Base-by-base conservation (phyloP, 92 coral and sea anemone species). In the Palythoa heliodiscus region DNA sequence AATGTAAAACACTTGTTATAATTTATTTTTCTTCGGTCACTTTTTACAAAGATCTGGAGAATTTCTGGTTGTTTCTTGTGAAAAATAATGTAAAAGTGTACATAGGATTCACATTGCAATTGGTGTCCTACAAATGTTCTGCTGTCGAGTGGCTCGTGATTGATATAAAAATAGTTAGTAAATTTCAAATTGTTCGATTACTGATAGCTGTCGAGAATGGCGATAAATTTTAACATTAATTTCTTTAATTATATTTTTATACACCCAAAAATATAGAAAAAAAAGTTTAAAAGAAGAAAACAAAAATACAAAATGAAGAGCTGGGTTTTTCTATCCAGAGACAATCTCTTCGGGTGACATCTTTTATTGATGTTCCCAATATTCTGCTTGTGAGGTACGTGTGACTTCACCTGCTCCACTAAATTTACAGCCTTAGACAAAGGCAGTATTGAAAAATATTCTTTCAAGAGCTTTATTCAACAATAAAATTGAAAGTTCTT, bases 401-500 rank as follows among this genome's bases (percentile, higher is more conserved):
- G 84, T 47, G 84, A 80, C 84, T 68, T 64, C 70, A 66, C 61
- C 37, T 11, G 40, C 39, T 19, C 23, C 3, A 66, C 52, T 60
- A 80, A 66, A 13, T 63, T 12, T 29, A 80, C 43, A 80, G 72
- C 64, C 84, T 66, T 80, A 23, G 20, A 64, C 22, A 6, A 19
- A 80, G 58, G 70, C 66, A 5, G 52, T 80, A 74, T 66, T 25
- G 13, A 80, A 78, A 64, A 70, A 70, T 66, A 29, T 66, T 13
- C n/a, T 12, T 20, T 25, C 84, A 80, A 80, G 84, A 63, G 61
- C 84, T 66, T 78, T 43, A 48, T 80, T 80, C 74, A 64, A 47
- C 47, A 80, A 80, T 80, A 80, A 78, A 80, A 66, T 64, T 80
- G 60, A 77, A 48, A 66, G 84, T 80, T 80, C 84, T 80, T 80